These are phyloP conservation scores for Lutjanus argentimaculatus DNA, from an alignment of 2,797 vertebrate species.

Conservation along the genomic window DNA sequence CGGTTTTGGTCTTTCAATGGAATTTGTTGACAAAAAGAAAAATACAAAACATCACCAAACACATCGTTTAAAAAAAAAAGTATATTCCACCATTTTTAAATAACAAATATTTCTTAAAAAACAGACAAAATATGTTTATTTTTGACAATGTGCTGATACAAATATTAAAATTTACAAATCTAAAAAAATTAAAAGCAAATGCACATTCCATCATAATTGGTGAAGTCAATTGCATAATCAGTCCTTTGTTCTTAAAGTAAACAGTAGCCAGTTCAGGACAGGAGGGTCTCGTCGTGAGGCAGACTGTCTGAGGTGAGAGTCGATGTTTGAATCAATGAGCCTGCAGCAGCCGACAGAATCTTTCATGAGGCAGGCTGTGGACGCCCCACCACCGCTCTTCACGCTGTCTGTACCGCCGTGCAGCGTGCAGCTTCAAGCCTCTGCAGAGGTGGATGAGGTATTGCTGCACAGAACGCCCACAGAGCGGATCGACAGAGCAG, in stretches of 20 bases:
- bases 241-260: neutral
- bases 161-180: conserved; percentile 48
- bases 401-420: conserved; percentile 35
- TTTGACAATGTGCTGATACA: conserved; percentile 32
- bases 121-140: conserved; percentile 58
- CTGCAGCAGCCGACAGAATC: conserved; percentile 42
- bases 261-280: conserved; percentile 27
- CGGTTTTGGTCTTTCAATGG: neutral
- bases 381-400: conserved; percentile 35
- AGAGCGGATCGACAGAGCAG: conserved; percentile 47
- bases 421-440: conserved; percentile 23
- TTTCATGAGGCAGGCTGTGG: conserved; percentile 47
- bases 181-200: conserved; percentile 43
- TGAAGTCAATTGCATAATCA: conserved; percentile 16
- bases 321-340: conserved; percentile 56
- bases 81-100: neutral
- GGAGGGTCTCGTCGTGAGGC: conserved; percentile 18
- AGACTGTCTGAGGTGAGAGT: conserved; percentile 40
- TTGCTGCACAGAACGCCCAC: conserved; percentile 46
- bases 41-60: neutral
- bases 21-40: conserved; percentile 3
- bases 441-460: conserved; percentile 62
- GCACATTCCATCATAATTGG: neutral
- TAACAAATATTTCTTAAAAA: neutral
- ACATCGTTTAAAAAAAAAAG: neutral